phyloP scores from a whole-genome alignment of 2,888 invertebrate species.

The Metalampra italica region DNA sequence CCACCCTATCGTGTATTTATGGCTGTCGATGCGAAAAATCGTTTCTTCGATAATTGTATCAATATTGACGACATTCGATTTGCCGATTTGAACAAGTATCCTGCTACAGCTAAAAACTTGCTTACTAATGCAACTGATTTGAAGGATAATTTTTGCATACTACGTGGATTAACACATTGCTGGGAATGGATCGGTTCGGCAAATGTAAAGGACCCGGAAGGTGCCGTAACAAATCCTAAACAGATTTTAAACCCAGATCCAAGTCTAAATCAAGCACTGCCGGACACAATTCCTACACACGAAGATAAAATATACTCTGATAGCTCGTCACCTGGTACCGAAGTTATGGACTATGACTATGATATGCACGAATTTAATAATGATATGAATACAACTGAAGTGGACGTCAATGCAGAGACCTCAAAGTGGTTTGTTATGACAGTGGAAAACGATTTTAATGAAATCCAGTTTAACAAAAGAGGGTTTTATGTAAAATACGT shows the following conservation, averaged over 20 bases:
- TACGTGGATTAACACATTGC: slow-evolving; percentile 54
- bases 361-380: not conserved
- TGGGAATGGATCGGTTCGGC: slow-evolving; percentile 68
- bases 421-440: slow-evolving; percentile 78
- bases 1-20: slow-evolving; percentile 58
- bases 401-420: slow-evolving; percentile 19
- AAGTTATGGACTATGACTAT: not conserved
- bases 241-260: not conserved
- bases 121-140: slow-evolving; percentile 46
- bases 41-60: slow-evolving; percentile 49
- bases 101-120: slow-evolving; percentile 55
- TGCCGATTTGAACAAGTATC: slow-evolving; percentile 54
- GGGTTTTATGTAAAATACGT: slow-evolving; percentile 75
- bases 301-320: not conserved
- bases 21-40: slow-evolving; percentile 41
- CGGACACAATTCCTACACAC: not conserved
- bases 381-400: not conserved
- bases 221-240: not conserved
- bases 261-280: not conserved
- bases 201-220: slow-evolving; percentile 12
- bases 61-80: slow-evolving; percentile 55
- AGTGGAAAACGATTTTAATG: slow-evolving; percentile 73
- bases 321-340: not conserved
- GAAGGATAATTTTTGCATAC: slow-evolving; percentile 60
- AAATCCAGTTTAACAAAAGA: slow-evolving; percentile 68